Base-by-base conservation (phyloP, 2,888 invertebrate genomes). In the Synanthedon myopaeformis region DNA sequence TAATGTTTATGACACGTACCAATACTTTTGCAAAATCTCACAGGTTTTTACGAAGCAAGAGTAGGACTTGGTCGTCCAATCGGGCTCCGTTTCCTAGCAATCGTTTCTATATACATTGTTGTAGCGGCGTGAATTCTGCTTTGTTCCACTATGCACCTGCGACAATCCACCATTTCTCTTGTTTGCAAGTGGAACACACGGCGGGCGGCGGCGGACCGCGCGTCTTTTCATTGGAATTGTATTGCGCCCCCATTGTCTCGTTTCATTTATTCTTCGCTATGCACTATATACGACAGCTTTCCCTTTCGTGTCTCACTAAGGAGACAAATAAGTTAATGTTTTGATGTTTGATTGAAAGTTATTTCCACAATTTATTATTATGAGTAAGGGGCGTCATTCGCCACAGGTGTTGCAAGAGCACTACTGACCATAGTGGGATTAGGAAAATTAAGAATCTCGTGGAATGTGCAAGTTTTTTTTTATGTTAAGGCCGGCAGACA, bases 161-260 rank as follows among this genome's bases (percentile, higher is more conserved):
- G 74, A 70, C 69, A 73, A 70, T 69, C 68, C 67, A 68, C 71
- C 72, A 74, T 71, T 68, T 69, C 78, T 72, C 79, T 82, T 82
- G 79, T 85, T 80, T 69, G 72, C 67, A 83, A 82, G 70, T 84
- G 61, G 82, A 78, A 76, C 84, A 81, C 77, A 79, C 76, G 60
- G 58, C 57, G 69, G 23, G 79, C 76, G 60, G 58, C 57, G 69
- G 12, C 49, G 49, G 49, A 64, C 72, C 67, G 67, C 71, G 67
- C 74, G 79, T 81, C 84, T 84, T 85, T 86, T 81, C 82, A 79
- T 63, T 74, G 72, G 82, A 82, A 85, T 84, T 85, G 86, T 83
- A 71, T 81, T 80, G 79, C 72, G 65, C 59, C 58, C 10, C 72
- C 65, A 84, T 85, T 84, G 84, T 84, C 75, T 70, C 66, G 69